These are phyloP conservation scores for Acipenser ruthenus DNA, from an alignment of 2,797 vertebrate genomes.

Conservation along the genomic window DNA sequence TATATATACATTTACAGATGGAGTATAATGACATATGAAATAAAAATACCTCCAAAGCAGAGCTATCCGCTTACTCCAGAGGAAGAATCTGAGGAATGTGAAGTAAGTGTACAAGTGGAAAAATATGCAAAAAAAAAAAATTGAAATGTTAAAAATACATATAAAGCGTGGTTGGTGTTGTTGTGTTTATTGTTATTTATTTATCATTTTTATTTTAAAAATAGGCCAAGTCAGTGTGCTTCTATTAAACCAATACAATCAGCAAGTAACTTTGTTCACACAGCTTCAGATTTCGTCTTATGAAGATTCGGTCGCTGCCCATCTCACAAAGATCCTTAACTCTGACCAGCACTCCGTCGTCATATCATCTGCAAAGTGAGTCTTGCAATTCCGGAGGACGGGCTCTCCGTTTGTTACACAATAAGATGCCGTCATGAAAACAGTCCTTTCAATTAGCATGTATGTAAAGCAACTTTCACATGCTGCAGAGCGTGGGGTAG, in stretches of 20 bases:
- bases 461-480: too few species aligned
- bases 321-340: conserved; percentile 95
- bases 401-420: not conserved
- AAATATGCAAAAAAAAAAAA: not conserved
- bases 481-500: too few species aligned
- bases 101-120: conserved; percentile 56
- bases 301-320: conserved; percentile 87
- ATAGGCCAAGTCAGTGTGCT: not conserved
- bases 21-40: conserved; percentile 98
- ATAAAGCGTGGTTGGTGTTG: not conserved
- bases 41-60: conserved; percentile 86
- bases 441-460: too few species aligned
- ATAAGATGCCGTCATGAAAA: too few species aligned
- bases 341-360: conserved; percentile 91
- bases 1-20: conserved; percentile 56
- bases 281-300: conserved; percentile 86
- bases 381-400: conserved; percentile 19
- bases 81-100: conserved; percentile 71
- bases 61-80: conserved; percentile 78
- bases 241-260: not conserved
- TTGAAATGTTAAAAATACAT: not conserved
- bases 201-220: not conserved
- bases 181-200: not conserved
- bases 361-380: conserved; percentile 94
- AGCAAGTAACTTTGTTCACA: conserved; percentile 15